Evolutionary conservation across 2,888 invertebrate species (phyloP).

Genomic region (Rhagonycha lutea): DNA sequence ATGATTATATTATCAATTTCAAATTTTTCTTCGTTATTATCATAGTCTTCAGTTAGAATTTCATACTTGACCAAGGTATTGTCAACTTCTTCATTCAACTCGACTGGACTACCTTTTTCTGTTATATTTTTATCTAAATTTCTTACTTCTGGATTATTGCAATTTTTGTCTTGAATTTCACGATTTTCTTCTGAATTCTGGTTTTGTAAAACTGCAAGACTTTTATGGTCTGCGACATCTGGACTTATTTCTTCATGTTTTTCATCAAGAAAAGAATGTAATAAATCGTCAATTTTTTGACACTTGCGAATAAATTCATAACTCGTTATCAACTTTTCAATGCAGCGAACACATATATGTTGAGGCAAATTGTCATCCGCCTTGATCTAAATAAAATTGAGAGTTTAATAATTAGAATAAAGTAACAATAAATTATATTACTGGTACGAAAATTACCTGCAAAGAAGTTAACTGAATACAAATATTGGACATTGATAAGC

Average conservation of each 20-base stretch:
- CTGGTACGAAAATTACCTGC: background rate
- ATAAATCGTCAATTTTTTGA: background rate
- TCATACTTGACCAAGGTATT: background rate
- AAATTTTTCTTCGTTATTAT: background rate
- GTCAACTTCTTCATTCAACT: background rate
- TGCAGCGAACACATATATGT: constrained; percentile 1
- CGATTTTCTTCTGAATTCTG: background rate
- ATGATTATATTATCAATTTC: background rate
- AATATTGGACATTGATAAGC: background rate
- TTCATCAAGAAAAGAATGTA: background rate
- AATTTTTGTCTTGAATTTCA: background rate
- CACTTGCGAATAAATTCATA: constrained; percentile 1
- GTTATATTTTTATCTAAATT: background rate
- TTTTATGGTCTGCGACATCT: background rate
- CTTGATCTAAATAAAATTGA: background rate
- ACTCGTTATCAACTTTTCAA: background rate
- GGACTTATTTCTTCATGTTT: background rate
- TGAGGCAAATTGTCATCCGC: background rate
- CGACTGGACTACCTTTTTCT: background rate
- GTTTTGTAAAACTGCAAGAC: background rate
- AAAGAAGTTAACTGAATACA: background rate
- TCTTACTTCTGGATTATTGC: background rate
- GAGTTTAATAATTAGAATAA: background rate
- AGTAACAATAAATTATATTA: background rate
- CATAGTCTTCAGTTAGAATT: background rate